phyloP scores from a whole-genome alignment of 2,797 vertebrate genomes.

The Malacoraja senta region DNA sequence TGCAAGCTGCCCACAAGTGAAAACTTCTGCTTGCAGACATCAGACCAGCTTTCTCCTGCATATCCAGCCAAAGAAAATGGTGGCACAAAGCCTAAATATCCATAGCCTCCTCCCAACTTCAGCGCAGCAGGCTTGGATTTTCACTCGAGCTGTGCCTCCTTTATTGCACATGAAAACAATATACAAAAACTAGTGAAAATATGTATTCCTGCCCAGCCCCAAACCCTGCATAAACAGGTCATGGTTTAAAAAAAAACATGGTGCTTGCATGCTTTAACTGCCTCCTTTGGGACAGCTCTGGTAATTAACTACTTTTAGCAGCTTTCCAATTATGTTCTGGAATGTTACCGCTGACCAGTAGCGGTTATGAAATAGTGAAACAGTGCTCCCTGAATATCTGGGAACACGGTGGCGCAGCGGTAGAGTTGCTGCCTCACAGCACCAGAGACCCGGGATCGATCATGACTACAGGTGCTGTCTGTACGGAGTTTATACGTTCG shows the following conservation, averaged over 20 bases:
- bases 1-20: neutral
- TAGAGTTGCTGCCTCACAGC: too few relatives aligned
- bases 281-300: neutral
- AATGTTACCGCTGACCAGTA: neutral
- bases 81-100: neutral
- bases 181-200: neutral
- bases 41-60: neutral
- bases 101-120: neutral
- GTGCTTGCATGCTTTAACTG: neutral
- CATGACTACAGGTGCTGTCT: too few relatives aligned
- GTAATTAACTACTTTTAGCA: neutral
- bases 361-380: neutral
- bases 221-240: neutral
- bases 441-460: too few relatives aligned
- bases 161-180: neutral
- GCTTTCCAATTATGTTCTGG: neutral
- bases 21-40: neutral
- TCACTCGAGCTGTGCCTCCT: neutral
- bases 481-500: too few relatives aligned
- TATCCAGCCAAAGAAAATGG: neutral
- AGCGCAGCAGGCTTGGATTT: neutral
- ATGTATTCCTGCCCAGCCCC: neutral
- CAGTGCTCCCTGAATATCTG: neutral
- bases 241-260: neutral
- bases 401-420: neutral